These are phyloP conservation scores for Tangara arthus DNA, from an alignment of 2,797 vertebrate genomes.

Conservation along the genomic window DNA sequence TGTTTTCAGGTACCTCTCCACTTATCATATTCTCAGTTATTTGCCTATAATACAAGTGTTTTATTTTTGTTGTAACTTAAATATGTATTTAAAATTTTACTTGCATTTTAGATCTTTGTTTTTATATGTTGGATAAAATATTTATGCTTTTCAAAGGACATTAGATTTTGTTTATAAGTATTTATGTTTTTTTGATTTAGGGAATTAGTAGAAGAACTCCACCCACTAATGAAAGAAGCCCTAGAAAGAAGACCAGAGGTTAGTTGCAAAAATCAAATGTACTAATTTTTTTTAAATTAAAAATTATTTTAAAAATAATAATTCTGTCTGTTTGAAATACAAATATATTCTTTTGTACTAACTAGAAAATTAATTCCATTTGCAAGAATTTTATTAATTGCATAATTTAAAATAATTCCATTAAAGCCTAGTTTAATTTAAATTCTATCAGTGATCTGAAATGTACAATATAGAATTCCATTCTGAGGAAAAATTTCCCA, in stretches of 20 bases:
- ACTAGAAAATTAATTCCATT: neutral
- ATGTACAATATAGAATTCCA: neutral
- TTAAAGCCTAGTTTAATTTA: neutral
- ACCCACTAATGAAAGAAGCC: slow-evolving; percentile 97
- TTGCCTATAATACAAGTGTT: neutral
- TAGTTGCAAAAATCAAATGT: slow-evolving; percentile 43
- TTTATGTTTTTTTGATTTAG: slow-evolving; percentile 61
- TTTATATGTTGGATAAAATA: neutral
- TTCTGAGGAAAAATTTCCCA: neutral
- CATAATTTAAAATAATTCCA: neutral
- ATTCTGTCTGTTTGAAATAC: neutral
- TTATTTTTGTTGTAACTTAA: neutral
- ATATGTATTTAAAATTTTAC: neutral
- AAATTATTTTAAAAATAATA: neutral
- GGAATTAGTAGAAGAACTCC: slow-evolving; percentile 95
- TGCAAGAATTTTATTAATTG: neutral
- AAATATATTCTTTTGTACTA: neutral
- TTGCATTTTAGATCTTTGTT: neutral
- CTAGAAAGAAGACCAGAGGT: slow-evolving; percentile 98
- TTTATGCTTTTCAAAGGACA: neutral
- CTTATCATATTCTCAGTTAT: neutral
- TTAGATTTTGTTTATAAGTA: neutral
- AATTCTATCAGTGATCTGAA: neutral
- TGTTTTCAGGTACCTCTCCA: slow-evolving; percentile 87
- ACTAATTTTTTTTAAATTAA: neutral